These are phyloP conservation scores for Phallusia fumigata DNA, from an alignment of 23 tunicate species.

Conservation along the genomic window DNA sequence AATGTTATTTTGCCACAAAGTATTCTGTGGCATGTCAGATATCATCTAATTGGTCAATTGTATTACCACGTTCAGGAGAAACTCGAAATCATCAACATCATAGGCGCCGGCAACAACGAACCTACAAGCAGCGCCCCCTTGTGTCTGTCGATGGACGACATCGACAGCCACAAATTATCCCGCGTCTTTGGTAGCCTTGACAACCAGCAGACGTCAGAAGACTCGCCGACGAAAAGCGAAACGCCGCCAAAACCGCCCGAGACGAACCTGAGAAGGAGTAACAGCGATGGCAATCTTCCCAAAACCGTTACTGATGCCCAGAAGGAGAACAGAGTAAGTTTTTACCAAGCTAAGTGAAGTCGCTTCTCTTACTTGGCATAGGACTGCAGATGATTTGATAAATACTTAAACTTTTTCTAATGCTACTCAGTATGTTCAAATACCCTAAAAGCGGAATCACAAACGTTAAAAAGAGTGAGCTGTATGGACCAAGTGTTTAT, in stretches of 20 bases:
- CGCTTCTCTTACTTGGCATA: too few relatives aligned
- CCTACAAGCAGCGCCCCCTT: not conserved
- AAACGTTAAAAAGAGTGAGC: too few relatives aligned
- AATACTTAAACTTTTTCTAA: too few relatives aligned
- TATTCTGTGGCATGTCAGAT: too few relatives aligned
- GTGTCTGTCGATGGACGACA: constrained; percentile 46
- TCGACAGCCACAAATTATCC: constrained; percentile 49
- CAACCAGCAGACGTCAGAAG: constrained; percentile 27
- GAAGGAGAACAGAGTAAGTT: constrained; percentile 67
- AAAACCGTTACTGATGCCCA: constrained; percentile 58
- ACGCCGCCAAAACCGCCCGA: constrained; percentile 1
- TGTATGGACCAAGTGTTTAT: too few relatives aligned
- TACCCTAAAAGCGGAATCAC: too few relatives aligned
- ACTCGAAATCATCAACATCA: constrained; percentile 61
- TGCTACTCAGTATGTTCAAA: too few relatives aligned
- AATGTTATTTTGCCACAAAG: too few relatives aligned
- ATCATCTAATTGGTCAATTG: not conserved
- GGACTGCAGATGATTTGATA: too few relatives aligned
- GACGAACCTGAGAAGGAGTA: constrained; percentile 46
- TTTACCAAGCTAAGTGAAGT: too few relatives aligned
- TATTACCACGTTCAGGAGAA: constrained; percentile 58
- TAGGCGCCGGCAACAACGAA: constrained; percentile 32
- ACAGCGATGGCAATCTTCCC: constrained; percentile 79
- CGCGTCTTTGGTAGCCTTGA: constrained; percentile 55
- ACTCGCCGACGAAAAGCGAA: constrained; percentile 1